Evolutionary conservation across 2,797 vertebrate genomes (phyloP).

Genomic region (Anomalospiza imberbis): DNA sequence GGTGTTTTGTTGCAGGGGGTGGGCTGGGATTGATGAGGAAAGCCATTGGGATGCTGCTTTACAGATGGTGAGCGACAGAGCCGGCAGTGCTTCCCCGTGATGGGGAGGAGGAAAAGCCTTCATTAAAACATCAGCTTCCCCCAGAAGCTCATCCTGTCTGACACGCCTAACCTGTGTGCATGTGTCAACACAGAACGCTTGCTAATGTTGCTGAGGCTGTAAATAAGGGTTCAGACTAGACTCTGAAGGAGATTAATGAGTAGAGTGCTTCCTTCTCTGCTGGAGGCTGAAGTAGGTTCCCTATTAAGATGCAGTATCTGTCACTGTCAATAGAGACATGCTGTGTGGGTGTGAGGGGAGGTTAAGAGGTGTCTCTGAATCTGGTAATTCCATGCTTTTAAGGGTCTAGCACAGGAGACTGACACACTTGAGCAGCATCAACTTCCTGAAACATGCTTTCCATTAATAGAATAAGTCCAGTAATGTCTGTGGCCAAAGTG

Average conservation of each 20-base stretch:
- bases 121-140: constrained; percentile 51
- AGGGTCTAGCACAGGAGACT: background rate
- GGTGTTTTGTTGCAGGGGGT: background rate
- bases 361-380: constrained; percentile 47
- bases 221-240: constrained; percentile 48
- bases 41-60: background rate
- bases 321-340: constrained; percentile 63
- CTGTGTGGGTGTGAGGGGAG: constrained; percentile 50
- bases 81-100: background rate
- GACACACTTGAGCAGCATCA: background rate
- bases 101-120: constrained; percentile 7
- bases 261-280: constrained; percentile 50
- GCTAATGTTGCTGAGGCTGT: constrained; percentile 57
- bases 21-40: background rate
- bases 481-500: background rate
- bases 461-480: background rate
- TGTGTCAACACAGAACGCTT: constrained; percentile 46
- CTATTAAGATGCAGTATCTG: constrained; percentile 65
- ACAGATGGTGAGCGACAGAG: background rate
- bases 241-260: constrained; percentile 61
- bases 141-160: constrained; percentile 24
- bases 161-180: constrained; percentile 56
- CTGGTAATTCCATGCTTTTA: constrained; percentile 33
- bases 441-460: background rate
- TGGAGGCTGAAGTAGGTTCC: constrained; percentile 54